These are phyloP conservation scores for Proisotoma minuta DNA, from an alignment of 2,888 invertebrate genomes.

Conservation along the genomic window DNA sequence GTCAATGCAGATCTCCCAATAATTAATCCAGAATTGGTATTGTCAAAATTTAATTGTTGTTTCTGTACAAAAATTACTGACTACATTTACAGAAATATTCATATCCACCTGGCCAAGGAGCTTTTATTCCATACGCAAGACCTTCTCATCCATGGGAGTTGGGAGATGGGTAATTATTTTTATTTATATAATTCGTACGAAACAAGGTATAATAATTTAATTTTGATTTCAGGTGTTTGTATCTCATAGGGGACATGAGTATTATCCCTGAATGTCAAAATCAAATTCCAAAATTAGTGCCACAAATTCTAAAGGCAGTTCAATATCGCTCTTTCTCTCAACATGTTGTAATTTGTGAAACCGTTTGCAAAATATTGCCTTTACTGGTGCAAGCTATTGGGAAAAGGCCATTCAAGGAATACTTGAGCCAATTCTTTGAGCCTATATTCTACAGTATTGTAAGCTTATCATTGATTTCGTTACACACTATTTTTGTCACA, in stretches of 20 bases:
- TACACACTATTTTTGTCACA: not conserved
- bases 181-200: not conserved
- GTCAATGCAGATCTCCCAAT: constrained; percentile 12
- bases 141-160: constrained; percentile 57
- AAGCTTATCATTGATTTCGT: constrained; percentile 45
- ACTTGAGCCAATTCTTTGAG: constrained; percentile 54
- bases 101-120: constrained; percentile 51
- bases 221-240: constrained; percentile 51
- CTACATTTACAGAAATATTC: constrained; percentile 54
- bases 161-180: constrained; percentile 54
- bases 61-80: constrained; percentile 8
- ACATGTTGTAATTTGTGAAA: constrained; percentile 54
- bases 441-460: constrained; percentile 55
- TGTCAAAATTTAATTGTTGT: not conserved
- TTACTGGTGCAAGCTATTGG: constrained; percentile 53
- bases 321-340: constrained; percentile 53
- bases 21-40: constrained; percentile 32
- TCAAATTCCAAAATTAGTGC: constrained; percentile 50
- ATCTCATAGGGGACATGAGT: constrained; percentile 53
- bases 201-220: not conserved
- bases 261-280: constrained; percentile 49
- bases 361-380: constrained; percentile 55
- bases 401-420: constrained; percentile 54
- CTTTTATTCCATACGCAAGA: constrained; percentile 46
- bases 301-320: constrained; percentile 52